Percentiles rank a stretch among this genome's conserved stretches.
Conservation (phyloP, 1,140 invertebrate species). For the Arion vulgaris region DNA sequence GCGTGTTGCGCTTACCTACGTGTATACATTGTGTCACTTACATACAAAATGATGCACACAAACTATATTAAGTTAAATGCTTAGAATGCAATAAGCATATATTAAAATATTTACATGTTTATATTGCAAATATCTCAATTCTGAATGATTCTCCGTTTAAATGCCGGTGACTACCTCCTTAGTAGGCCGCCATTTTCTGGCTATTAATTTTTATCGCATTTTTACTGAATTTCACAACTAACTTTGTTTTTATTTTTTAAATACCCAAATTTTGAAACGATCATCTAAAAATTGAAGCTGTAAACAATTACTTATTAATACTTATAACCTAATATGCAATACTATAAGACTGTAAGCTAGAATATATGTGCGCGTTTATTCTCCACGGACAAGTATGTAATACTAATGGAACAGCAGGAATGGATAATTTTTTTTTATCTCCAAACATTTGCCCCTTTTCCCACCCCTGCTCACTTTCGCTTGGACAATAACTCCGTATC, state of each 20-base stretch:
- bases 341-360: not conserved
- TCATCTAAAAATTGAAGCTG: not conserved
- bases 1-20: not conserved
- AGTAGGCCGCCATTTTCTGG: slow-evolving; percentile 35
- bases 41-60: not conserved
- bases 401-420: not conserved
- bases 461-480: no score
- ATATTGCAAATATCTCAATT: not conserved
- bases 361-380: not conserved
- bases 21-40: not conserved
- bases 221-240: not conserved
- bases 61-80: not conserved
- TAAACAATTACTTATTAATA: not conserved
- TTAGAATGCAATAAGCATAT: not conserved
- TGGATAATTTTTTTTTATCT: no score
- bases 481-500: no score
- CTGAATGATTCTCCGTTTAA: not conserved
- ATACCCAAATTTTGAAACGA: not conserved
- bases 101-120: not conserved
- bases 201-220: not conserved
- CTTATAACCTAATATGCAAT: not conserved
- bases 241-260: not conserved
- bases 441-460: no score
- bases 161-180: slow-evolving; percentile 32
- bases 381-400: not conserved